A percentile compares a stretch with the other conserved stretches of the same genome.
phyloP scores from a whole-genome alignment of 2,113 vertebrate species.

The Anthoscopus minutus region DNA sequence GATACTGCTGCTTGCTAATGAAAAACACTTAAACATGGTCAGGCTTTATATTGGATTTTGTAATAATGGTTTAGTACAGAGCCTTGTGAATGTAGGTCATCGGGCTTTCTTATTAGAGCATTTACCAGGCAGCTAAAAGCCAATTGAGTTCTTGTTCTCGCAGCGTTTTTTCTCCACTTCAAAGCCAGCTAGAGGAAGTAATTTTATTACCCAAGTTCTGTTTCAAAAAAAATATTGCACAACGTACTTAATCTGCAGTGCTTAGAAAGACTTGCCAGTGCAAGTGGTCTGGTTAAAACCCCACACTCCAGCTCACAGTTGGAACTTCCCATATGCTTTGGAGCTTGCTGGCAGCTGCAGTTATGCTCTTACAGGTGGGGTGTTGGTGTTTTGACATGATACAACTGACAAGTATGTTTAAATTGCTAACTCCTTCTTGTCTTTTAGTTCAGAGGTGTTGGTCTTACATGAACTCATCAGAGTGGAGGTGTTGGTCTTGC shows the following conservation, averaged over 20 bases:
- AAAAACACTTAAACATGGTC: conserved; percentile 36
- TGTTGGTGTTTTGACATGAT: neutral
- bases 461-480: neutral
- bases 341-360: neutral
- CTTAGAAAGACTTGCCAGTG: neutral
- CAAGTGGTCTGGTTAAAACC: neutral
- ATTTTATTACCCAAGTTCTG: conserved; percentile 22
- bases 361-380: neutral
- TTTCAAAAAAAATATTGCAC: conserved; percentile 12
- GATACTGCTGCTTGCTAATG: conserved; percentile 31
- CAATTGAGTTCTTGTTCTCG: conserved; percentile 40
- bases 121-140: conserved; percentile 46
- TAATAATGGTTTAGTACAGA: conserved; percentile 44
- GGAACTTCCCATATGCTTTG: neutral
- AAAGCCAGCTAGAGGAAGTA: conserved; percentile 43
- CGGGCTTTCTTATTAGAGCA: conserved; percentile 30
- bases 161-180: conserved; percentile 22
- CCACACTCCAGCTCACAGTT: neutral
- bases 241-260: neutral
- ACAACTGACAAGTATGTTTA: neutral
- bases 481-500: neutral
- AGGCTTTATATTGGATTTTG: conserved; percentile 56
- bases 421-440: neutral
- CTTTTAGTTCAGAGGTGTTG: neutral
- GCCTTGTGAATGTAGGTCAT: conserved; percentile 56